Evolutionary conservation across 2,797 vertebrate genomes (phyloP).

Genomic region (Schizopygopsis malacanthus): DNA sequence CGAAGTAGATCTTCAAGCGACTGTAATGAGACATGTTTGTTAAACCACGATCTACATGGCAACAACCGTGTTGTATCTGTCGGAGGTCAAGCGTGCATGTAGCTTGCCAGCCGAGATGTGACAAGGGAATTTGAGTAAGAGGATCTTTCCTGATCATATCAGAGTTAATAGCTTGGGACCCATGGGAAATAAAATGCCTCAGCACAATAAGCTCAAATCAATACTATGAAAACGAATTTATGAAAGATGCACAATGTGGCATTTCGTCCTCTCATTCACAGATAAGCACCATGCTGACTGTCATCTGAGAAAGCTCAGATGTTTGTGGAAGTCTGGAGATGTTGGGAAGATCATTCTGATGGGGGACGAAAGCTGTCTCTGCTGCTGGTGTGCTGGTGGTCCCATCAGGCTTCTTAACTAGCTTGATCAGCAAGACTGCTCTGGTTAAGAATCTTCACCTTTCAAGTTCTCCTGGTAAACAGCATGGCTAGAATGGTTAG

Average conservation of each 20-base stretch:
- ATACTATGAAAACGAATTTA: constrained; percentile 79
- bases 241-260: constrained; percentile 78
- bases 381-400: constrained; percentile 12
- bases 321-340: constrained; percentile 19
- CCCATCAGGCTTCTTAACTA: not conserved
- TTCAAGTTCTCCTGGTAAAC: not conserved
- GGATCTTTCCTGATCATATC: constrained; percentile 66
- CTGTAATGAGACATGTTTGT: constrained; percentile 40
- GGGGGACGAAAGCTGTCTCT: not conserved
- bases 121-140: constrained; percentile 63
- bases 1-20: not conserved
- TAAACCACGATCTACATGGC: constrained; percentile 50
- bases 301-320: constrained; percentile 72
- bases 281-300: constrained; percentile 75
- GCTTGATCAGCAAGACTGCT: not conserved
- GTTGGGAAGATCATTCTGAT: constrained; percentile 26
- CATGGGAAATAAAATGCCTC: constrained; percentile 72
- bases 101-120: constrained; percentile 57
- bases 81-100: constrained; percentile 59
- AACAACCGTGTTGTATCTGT: constrained; percentile 61
- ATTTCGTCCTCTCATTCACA: constrained; percentile 77
- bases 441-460: not conserved
- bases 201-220: constrained; percentile 82
- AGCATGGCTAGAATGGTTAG: not conserved
- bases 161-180: constrained; percentile 70